These are phyloP conservation scores for Bombyx mori DNA, from an alignment of 1,140 invertebrate genomes.

Conservation along the genomic window ASM3026992v2 NC_085120.1:10507501-10508000, in stretches of 20 bases:
- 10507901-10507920: too few species aligned
- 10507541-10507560: slow-evolving; percentile 12
- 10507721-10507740: slow-evolving; percentile 10
- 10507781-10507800: slow-evolving; percentile 12
- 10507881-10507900: too few species aligned
- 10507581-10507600: neutral
- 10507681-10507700: neutral
- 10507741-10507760: neutral
- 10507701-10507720: slow-evolving; percentile 16
- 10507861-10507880: slow-evolving; percentile 14
- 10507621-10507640: slow-evolving; percentile 2
- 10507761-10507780: slow-evolving; percentile 11
- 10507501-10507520: neutral
- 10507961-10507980: too few species aligned
- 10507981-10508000: too few species aligned
- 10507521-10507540: slow-evolving; percentile 1
- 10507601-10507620: slow-evolving; percentile 7
- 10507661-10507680: slow-evolving; percentile 5
- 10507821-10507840: slow-evolving; percentile 12
- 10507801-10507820: slow-evolving; percentile 2
- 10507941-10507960: too few species aligned
- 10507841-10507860: slow-evolving; percentile 12
- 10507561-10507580: neutral
- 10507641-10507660: slow-evolving; percentile 13
- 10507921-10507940: too few species aligned